Percentiles rank a stretch among this genome's conserved stretches.
These are phyloP conservation scores for Ditula angustiorana DNA, from an alignment of 2,888 invertebrate genomes.

Conservation along the genomic window DNA sequence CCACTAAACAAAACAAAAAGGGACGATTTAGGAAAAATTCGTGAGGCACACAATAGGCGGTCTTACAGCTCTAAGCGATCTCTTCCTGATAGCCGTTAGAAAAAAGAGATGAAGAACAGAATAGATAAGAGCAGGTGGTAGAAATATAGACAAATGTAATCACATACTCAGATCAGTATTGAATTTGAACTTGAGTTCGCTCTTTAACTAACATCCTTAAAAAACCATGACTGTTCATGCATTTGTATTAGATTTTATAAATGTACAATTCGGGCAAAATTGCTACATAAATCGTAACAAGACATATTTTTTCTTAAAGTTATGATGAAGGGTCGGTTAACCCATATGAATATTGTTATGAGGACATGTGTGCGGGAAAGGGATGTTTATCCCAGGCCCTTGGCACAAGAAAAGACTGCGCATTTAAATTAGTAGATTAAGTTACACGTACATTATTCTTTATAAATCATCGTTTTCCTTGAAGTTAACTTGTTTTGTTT, in stretches of 20 bases:
- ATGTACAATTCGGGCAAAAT: constrained; percentile 9
- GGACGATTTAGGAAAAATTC: too few relatives aligned
- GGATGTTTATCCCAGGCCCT: constrained; percentile 52
- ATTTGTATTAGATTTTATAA: constrained; percentile 17
- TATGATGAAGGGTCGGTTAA: constrained; percentile 29
- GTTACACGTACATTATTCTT: not conserved
- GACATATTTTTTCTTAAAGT: constrained; percentile 32
- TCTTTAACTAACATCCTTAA: too few relatives aligned
- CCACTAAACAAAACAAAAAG: too few relatives aligned
- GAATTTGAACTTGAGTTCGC: too few relatives aligned
- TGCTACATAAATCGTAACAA: constrained; percentile 22
- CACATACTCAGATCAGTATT: too few relatives aligned
- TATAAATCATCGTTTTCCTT: not conserved
- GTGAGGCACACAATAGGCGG: too few relatives aligned
- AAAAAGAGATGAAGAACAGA: too few relatives aligned
- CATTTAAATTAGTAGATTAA: constrained; percentile 3
- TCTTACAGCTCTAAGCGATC: too few relatives aligned
- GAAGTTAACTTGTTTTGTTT: not conserved
- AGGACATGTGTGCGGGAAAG: constrained; percentile 56
- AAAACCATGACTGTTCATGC: too few relatives aligned
- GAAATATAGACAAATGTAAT: too few relatives aligned
- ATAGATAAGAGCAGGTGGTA: too few relatives aligned
- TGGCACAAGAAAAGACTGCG: not conserved
- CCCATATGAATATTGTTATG: constrained; percentile 45
- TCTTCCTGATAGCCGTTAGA: too few relatives aligned